Percentiles rank a stretch among this genome's conserved stretches.
These are phyloP conservation scores for Maccullochella peelii DNA, from an alignment of 2,113 vertebrate species.

Conservation along the genomic window DNA sequence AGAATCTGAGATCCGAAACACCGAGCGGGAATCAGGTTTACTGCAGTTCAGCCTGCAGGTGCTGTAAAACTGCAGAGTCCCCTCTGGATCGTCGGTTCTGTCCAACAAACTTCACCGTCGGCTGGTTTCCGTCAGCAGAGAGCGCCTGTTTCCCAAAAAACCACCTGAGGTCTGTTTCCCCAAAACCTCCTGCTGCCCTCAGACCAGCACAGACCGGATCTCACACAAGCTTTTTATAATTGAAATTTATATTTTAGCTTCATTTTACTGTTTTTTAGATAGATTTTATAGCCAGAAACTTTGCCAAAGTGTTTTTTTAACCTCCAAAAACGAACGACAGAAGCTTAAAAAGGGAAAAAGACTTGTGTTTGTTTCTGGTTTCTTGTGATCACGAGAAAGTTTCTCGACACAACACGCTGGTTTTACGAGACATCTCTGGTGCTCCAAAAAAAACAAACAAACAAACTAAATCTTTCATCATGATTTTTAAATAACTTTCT, in stretches of 20 bases:
- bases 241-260: neutral
- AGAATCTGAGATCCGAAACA: conserved; percentile 55
- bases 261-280: neutral
- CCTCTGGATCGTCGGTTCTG: conserved; percentile 10
- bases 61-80: neutral
- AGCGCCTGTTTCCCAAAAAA: conserved; percentile 9
- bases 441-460: conserved; percentile 29
- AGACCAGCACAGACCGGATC: neutral
- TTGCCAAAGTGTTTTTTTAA: conserved; percentile 47
- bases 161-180: neutral
- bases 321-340: neutral
- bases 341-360: conserved; percentile 6
- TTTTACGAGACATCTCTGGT: neutral
- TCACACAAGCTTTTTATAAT: neutral
- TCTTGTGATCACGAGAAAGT: neutral
- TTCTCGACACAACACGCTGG: neutral
- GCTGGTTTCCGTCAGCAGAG: conserved; percentile 41
- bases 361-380: neutral
- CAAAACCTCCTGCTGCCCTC: conserved; percentile 9
- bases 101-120: conserved; percentile 18
- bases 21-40: neutral
- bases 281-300: conserved; percentile 35
- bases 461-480: neutral
- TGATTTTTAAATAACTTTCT: neutral
- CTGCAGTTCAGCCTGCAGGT: neutral